Conservation (phyloP, 1,140 invertebrate genomes). For the Odontomachus brunneus region DNA sequence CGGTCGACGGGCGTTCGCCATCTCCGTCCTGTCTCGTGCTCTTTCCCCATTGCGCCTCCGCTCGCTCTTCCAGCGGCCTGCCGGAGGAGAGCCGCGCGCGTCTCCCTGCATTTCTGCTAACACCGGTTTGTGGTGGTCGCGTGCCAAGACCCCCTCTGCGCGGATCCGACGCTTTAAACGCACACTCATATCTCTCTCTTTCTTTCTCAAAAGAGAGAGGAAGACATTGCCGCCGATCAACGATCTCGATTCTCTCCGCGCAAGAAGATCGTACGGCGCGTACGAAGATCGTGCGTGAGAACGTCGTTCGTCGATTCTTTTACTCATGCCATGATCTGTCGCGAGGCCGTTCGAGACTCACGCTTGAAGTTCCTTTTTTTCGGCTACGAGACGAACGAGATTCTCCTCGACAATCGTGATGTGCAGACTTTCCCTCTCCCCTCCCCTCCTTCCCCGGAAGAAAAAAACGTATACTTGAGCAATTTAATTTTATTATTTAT, state of each 20-base stretch:
- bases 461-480: neutral
- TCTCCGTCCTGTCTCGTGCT: neutral
- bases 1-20: conserved; percentile 32
- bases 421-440: neutral
- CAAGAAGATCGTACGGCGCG: neutral
- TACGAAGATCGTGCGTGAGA: too few species aligned
- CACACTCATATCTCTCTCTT: neutral
- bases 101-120: conserved; percentile 54
- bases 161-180: conserved; percentile 1
- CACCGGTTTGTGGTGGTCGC: conserved; percentile 66
- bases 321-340: too few species aligned
- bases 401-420: neutral
- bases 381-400: neutral
- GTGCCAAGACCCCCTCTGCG: conserved; percentile 61
- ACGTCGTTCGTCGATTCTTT: too few species aligned
- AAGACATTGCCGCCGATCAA: conserved; percentile 30
- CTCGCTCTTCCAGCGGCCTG: conserved; percentile 27
- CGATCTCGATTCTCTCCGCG: conserved; percentile 18
- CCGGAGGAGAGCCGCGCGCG: conserved; percentile 38
- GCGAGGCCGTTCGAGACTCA: too few species aligned
- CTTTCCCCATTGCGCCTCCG: neutral
- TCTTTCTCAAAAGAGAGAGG: too few species aligned
- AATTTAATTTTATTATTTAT: conserved; percentile 10
- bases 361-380: neutral
- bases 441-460: neutral